Evolutionary conservation across 2,888 invertebrate genomes (phyloP).

Genomic region (Conistra vaccinii): DNA sequence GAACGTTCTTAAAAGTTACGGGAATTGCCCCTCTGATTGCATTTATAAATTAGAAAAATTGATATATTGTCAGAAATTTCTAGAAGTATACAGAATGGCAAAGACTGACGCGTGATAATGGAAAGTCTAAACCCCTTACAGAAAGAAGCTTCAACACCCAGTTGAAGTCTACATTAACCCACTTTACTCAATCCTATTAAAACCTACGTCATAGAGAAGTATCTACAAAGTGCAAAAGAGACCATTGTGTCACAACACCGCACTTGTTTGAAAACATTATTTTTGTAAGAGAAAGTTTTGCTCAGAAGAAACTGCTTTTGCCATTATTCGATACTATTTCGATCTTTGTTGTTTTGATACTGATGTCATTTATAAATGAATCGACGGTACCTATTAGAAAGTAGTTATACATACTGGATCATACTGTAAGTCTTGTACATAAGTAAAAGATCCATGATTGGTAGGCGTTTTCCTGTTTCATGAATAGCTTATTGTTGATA

Average conservation of each 20-base stretch:
- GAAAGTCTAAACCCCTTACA: slow-evolving; percentile 27
- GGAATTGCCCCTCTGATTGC: too few species aligned
- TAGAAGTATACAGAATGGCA: background rate
- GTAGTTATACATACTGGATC: background rate
- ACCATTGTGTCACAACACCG: slow-evolving; percentile 21
- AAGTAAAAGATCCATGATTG: background rate
- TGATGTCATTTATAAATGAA: slow-evolving; percentile 13
- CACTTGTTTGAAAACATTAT: slow-evolving; percentile 2
- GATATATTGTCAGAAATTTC: background rate
- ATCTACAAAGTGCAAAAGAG: slow-evolving; percentile 22
- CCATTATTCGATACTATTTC: slow-evolving; percentile 6
- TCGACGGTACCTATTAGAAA: slow-evolving; percentile 25
- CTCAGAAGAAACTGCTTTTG: slow-evolving; percentile 5
- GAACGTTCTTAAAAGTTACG: too few species aligned
- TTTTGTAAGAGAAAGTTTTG: slow-evolving; percentile 36
- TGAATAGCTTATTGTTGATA: background rate
- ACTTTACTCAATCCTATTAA: slow-evolving; percentile 58
- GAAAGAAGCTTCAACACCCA: slow-evolving; percentile 48
- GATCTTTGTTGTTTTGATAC: background rate
- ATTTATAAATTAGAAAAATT: background rate
- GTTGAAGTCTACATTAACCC: slow-evolving; percentile 48
- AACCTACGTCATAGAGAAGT: slow-evolving; percentile 24
- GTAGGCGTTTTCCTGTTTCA: slow-evolving; percentile 23
- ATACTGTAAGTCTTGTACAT: background rate
- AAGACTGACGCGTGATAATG: background rate